phyloP scores from a whole-genome alignment of 2,113 vertebrate genomes.

The Xenopus tropicalis region UCB_Xtro_10.0 CM004450.2:61917001-61917500 shows the following conservation, averaged over 20 bases:
- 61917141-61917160: slow-evolving; percentile 10
- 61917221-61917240: slow-evolving; percentile 12
- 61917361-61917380: no score
- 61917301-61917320: slow-evolving; percentile 12
- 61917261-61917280: slow-evolving; percentile 36
- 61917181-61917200: slow-evolving; percentile 15
- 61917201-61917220: neutral
- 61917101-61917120: no score
- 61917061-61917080: no score
- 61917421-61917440: no score
- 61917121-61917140: neutral
- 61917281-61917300: slow-evolving; percentile 27
- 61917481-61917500: no score
- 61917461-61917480: no score
- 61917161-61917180: neutral
- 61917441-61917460: no score
- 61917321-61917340: neutral
- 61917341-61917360: no score
- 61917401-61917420: no score
- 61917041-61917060: no score
- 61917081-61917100: no score
- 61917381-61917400: no score
- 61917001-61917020: slow-evolving; percentile 1
- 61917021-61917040: neutral
- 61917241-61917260: slow-evolving; percentile 27